phyloP scores from a whole-genome alignment of 2,797 vertebrate genomes.

The Lutjanus argentimaculatus region DNA sequence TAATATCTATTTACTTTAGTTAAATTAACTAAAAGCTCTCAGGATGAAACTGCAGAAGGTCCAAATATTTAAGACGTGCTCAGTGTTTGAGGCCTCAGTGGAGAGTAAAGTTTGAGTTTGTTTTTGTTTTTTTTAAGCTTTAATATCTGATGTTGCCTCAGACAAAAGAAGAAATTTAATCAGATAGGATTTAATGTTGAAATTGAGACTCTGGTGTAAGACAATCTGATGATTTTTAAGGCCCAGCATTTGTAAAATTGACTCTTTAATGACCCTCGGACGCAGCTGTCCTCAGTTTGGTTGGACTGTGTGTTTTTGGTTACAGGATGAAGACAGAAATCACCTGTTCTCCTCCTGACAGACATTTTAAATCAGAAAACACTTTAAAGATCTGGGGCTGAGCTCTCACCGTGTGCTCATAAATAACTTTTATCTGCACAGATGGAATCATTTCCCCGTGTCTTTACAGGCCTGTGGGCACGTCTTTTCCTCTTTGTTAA shows the following conservation, averaged over 20 bases:
- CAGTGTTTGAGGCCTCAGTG: not conserved
- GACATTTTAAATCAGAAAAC: not conserved
- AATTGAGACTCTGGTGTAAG: not conserved
- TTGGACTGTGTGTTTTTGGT: not conserved
- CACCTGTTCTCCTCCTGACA: not conserved
- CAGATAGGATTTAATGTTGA: not conserved
- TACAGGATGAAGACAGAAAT: conserved; percentile 3
- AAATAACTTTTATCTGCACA: conserved; percentile 40
- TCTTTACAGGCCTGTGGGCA: not conserved
- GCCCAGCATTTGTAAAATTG: not conserved
- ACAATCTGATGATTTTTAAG: too few relatives aligned
- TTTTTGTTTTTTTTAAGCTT: not conserved
- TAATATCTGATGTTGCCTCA: not conserved
- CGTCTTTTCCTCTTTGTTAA: conserved; percentile 3
- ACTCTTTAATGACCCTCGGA: not conserved
- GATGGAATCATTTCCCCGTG: conserved; percentile 26
- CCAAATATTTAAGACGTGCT: not conserved
- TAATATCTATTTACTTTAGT: too few relatives aligned
- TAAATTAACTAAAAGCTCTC: too few relatives aligned
- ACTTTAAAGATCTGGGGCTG: not conserved
- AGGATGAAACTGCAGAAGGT: too few relatives aligned
- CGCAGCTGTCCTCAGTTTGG: not conserved
- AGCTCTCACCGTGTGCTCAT: conserved; percentile 18
- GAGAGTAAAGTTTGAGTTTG: not conserved
- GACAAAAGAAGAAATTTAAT: not conserved